Evolutionary conservation across 2,888 invertebrate species (phyloP).

Genomic region (Tachystola acroxantha): DNA sequence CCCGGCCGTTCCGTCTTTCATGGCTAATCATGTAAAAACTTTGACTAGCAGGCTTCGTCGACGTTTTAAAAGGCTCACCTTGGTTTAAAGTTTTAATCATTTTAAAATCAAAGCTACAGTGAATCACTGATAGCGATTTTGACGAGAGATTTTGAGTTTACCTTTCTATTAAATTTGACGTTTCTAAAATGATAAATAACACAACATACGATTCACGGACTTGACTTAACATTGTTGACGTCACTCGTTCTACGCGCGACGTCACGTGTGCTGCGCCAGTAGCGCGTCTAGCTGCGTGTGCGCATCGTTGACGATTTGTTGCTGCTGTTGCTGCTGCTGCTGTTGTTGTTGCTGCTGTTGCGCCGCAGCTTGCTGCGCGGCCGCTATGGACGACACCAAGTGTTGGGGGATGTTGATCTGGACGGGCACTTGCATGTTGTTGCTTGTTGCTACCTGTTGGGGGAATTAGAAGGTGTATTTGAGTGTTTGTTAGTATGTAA

Average conservation of each 20-base stretch:
- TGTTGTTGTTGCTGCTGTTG: slow-evolving; percentile 13
- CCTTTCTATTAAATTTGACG: too few relatives aligned
- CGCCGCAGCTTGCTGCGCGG: slow-evolving; percentile 14
- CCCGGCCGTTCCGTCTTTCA: too few relatives aligned
- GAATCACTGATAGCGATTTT: too few relatives aligned
- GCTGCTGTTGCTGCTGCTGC: slow-evolving; percentile 5
- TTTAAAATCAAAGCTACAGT: too few relatives aligned
- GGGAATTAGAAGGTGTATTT: not conserved
- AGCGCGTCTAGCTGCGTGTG: slow-evolving; percentile 56
- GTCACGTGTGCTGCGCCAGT: slow-evolving; percentile 61
- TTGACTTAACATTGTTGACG: too few relatives aligned
- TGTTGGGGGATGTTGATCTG: slow-evolving; percentile 82
- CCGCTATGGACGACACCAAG: slow-evolving; percentile 57
- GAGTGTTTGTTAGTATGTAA: not conserved
- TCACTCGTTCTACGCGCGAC: slow-evolving; percentile 23
- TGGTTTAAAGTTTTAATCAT: too few relatives aligned
- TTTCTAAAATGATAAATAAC: too few relatives aligned
- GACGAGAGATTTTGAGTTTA: too few relatives aligned
- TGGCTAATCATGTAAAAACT: too few relatives aligned
- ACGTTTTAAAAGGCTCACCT: too few relatives aligned
- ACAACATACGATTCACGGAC: too few relatives aligned
- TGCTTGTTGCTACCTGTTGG: slow-evolving; percentile 77
- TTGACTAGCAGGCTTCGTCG: too few relatives aligned
- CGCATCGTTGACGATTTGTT: slow-evolving; percentile 55
- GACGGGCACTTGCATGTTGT: slow-evolving; percentile 79